These are phyloP conservation scores for Drosophila meridiana DNA, from an alignment of 2,888 invertebrate genomes.

Conservation along the genomic window DNA sequence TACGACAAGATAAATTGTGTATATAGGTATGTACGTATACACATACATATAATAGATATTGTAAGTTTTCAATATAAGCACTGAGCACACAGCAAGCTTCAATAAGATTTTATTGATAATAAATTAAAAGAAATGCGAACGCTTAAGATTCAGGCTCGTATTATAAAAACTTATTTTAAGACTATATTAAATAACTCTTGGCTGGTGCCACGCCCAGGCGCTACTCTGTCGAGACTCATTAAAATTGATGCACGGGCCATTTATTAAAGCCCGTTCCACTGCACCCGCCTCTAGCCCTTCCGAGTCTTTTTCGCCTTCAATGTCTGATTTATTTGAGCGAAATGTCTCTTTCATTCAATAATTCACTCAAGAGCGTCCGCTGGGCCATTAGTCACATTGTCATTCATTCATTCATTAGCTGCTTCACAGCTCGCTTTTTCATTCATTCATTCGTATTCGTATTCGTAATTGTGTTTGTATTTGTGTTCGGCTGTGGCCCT, in stretches of 20 bases:
- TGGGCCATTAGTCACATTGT: slow-evolving; percentile 49
- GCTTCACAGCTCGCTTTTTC: slow-evolving; percentile 51
- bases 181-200: background rate
- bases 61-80: background rate
- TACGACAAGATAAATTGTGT: background rate
- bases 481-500: slow-evolving; percentile 29
- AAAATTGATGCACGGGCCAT: slow-evolving; percentile 56
- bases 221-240: slow-evolving; percentile 49
- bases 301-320: slow-evolving; percentile 7
- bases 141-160: background rate
- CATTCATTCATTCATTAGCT: slow-evolving; percentile 62
- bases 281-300: background rate
- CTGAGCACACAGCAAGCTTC: too few species aligned
- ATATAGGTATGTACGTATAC: too few species aligned
- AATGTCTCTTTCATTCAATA: slow-evolving; percentile 59
- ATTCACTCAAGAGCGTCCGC: slow-evolving; percentile 35
- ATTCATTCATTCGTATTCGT: slow-evolving; percentile 43
- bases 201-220: slow-evolving; percentile 18
- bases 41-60: background rate
- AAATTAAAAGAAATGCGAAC: background rate
- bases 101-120: background rate
- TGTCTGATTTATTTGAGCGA: slow-evolving; percentile 54
- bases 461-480: slow-evolving; percentile 15
- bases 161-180: background rate
- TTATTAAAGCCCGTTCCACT: slow-evolving; percentile 26